Evolutionary conservation across 2,113 vertebrate species (phyloP).

Genomic region (Corythornis cristatus): DNA sequence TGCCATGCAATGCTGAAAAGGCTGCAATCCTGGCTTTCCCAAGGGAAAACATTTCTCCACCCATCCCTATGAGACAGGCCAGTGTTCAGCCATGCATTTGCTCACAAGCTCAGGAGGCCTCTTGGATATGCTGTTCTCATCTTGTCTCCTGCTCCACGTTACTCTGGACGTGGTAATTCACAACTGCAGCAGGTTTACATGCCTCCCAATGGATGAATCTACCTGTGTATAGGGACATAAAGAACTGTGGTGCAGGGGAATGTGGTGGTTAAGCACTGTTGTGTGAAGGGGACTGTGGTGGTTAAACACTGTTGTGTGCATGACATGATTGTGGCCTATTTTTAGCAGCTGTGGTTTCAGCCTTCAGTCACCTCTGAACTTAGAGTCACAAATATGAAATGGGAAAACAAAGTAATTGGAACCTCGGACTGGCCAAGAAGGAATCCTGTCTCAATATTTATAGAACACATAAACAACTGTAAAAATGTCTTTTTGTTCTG

Average conservation of each 20-base stretch:
- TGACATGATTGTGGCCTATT: neutral
- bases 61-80: neutral
- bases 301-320: neutral
- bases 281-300: neutral
- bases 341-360: neutral
- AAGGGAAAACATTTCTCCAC: neutral
- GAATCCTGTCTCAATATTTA: neutral
- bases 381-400: neutral
- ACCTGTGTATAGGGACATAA: neutral
- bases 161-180: neutral
- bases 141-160: neutral
- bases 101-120: neutral
- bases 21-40: neutral
- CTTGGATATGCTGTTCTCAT: neutral
- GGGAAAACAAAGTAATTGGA: constrained; percentile 14
- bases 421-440: neutral
- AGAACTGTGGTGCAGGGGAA: neutral
- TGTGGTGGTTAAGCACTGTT: neutral
- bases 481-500: neutral
- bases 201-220: neutral
- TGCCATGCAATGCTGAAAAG: neutral
- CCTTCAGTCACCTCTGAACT: neutral
- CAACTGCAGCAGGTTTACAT: neutral
- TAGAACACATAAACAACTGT: neutral
- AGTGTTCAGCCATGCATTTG: neutral